Conservation (phyloP, 2,113 vertebrate genomes). For the Phyllostomus hastatus region DNA sequence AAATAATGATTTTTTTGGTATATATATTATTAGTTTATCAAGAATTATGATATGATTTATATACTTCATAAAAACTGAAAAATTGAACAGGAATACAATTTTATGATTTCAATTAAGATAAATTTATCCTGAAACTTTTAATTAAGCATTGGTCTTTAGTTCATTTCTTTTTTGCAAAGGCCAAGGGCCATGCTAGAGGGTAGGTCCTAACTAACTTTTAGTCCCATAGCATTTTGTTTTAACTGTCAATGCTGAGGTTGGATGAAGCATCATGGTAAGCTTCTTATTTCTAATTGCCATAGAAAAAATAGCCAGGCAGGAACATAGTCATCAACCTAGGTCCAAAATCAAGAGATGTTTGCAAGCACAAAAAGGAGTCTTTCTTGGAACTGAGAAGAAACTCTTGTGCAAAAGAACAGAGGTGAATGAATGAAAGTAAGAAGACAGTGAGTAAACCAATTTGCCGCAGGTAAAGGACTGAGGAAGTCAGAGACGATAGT, state of each 20-base stretch:
- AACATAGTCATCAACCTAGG: neutral
- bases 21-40: neutral
- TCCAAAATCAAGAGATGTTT: neutral
- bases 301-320: neutral
- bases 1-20: neutral
- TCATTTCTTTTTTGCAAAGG: neutral
- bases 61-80: neutral
- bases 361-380: neutral
- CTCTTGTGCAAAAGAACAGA: neutral
- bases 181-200: neutral
- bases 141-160: neutral
- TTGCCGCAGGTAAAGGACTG: neutral
- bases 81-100: neutral
- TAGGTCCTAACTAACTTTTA: neutral
- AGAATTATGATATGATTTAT: neutral
- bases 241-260: neutral
- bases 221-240: neutral
- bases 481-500: neutral
- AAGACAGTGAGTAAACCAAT: neutral
- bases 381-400: neutral
- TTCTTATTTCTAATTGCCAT: neutral
- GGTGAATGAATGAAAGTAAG: neutral
- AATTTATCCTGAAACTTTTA: slow-evolving; percentile 21
- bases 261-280: neutral
- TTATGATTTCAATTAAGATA: slow-evolving; percentile 34